Percentiles rank a stretch among this genome's conserved stretches.
These are phyloP conservation scores for Belonocnema kinseyi DNA, from an alignment of 1,140 invertebrate genomes.

Conservation along the genomic window DNA sequence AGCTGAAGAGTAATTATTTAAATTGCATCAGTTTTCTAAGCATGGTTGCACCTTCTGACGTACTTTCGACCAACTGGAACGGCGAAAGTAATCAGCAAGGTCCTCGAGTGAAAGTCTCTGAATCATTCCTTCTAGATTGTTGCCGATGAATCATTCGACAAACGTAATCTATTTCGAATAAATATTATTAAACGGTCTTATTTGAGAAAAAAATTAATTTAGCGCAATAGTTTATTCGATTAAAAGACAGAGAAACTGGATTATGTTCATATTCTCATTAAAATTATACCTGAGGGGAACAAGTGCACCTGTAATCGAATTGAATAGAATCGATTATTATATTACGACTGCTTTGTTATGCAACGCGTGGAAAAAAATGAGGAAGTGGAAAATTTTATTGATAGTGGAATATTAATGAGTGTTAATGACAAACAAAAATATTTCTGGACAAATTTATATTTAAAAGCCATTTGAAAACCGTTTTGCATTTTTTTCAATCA, in stretches of 20 bases:
- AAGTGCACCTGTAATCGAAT: no score
- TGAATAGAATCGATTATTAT: no score
- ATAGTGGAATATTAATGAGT: no score
- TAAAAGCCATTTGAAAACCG: no score
- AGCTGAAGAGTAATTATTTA: no score
- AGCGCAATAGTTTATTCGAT: neutral
- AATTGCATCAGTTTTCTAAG: slow-evolving; percentile 1
- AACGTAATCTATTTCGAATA: slow-evolving; percentile 25
- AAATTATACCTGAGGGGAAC: neutral
- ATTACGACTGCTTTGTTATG: no score
- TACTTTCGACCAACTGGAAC: slow-evolving; percentile 31
- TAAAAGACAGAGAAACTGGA: neutral
- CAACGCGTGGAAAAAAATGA: no score
- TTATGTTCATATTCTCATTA: neutral
- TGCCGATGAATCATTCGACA: slow-evolving; percentile 36
- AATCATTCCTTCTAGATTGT: slow-evolving; percentile 28
- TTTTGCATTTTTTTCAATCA: no score
- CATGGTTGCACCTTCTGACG: no score
- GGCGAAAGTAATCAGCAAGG: slow-evolving; percentile 38
- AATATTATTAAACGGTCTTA: slow-evolving; percentile 12
- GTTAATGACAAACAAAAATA: no score
- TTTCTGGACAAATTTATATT: no score
- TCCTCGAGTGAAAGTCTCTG: slow-evolving; percentile 37
- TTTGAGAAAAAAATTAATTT: slow-evolving; percentile 10
- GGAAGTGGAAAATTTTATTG: no score